Evolutionary conservation across 2,113 vertebrate species (phyloP).

Genomic region (Calidris pygmaea): DNA sequence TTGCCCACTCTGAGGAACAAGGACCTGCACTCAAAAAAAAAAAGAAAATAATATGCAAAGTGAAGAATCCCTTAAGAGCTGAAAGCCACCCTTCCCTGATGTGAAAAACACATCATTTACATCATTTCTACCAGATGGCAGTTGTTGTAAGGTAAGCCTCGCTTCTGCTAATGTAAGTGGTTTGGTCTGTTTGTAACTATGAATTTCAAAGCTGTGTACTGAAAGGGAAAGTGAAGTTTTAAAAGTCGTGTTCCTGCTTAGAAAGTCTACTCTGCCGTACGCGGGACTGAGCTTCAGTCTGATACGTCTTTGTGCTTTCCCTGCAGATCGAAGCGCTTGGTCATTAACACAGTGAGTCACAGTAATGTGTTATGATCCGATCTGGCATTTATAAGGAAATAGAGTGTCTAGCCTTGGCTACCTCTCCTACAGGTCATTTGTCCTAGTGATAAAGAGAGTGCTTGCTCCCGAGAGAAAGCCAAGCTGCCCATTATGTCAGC

Average conservation of each 20-base stretch:
- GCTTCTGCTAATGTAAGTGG: background rate
- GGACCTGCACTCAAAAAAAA: background rate
- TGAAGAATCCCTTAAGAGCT: background rate
- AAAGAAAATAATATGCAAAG: background rate
- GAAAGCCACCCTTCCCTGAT: background rate
- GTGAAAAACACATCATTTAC: background rate
- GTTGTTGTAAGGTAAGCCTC: background rate
- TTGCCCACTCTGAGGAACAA: background rate
- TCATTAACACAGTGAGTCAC: conserved; percentile 36
- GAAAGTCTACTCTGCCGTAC: background rate
- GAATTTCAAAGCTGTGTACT: background rate
- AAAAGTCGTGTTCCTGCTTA: background rate
- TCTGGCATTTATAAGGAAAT: conserved; percentile 67
- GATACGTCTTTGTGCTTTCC: background rate
- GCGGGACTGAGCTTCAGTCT: background rate
- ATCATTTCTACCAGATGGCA: background rate
- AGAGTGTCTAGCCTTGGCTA: conserved; percentile 29
- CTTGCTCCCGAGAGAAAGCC: conserved; percentile 67
- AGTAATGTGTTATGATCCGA: conserved; percentile 53
- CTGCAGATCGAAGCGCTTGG: conserved; percentile 9
- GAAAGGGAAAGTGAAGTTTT: background rate
- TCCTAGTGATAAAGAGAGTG: conserved; percentile 59
- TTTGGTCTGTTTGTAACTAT: background rate
- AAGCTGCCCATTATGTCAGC: conserved; percentile 71
- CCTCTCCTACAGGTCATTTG: conserved; percentile 70